These are phyloP conservation scores for Taenioides sp. DNA, from an alignment of 2,797 vertebrate species.

Conservation along the genomic window DNA sequence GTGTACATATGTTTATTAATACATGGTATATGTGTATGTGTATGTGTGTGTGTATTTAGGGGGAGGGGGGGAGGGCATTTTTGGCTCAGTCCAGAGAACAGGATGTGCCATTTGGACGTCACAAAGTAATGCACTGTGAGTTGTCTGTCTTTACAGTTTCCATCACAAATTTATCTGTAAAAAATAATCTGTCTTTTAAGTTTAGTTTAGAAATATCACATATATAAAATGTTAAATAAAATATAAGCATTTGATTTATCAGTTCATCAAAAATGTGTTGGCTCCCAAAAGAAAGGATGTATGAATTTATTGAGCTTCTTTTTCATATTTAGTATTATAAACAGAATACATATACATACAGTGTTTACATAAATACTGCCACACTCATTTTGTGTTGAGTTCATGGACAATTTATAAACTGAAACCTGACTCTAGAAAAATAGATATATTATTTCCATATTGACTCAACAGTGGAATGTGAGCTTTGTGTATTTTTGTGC, in stretches of 20 bases:
- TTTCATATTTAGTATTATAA: too few species aligned
- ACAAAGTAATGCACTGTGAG: conserved; percentile 17
- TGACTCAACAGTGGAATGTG: background rate
- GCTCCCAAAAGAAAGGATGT: too few species aligned
- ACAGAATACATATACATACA: too few species aligned
- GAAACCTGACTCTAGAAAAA: background rate
- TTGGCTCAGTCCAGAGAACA: conserved; percentile 48
- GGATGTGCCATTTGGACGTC: conserved; percentile 56
- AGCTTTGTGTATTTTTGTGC: background rate
- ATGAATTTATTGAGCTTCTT: too few species aligned
- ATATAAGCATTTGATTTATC: background rate
- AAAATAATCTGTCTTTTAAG: conserved; percentile 18
- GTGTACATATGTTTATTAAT: conserved; percentile 26
- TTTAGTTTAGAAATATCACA: background rate
- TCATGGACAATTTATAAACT: background rate
- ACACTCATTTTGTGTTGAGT: background rate
- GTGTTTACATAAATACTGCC: background rate
- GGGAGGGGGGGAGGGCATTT: conserved; percentile 22
- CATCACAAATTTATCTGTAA: conserved; percentile 14
- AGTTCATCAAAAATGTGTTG: background rate
- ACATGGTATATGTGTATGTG: conserved; percentile 18
- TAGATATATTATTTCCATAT: background rate
- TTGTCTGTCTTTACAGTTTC: conserved; percentile 11
- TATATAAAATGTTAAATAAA: background rate
- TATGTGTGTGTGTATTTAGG: conserved; percentile 16